Evolutionary conservation across 2,113 vertebrate genomes (phyloP), one percentile per base, ranked within the genome.

Genomic region (Salminus brasiliensis): DNA sequence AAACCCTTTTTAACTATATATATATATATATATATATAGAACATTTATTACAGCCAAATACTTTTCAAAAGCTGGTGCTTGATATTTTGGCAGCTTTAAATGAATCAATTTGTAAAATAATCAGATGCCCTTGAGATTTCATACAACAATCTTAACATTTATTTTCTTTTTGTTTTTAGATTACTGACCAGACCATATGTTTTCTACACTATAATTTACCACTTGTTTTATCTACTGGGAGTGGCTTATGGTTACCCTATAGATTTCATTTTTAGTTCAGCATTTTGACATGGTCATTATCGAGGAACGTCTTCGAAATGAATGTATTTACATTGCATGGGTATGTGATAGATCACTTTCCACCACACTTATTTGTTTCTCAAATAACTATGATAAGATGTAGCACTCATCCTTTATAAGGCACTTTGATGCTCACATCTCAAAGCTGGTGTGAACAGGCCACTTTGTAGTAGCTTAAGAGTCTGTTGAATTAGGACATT

Each of bases 291-390:
- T 36, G 65, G 34, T 67, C 74, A 30, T 41, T n/a, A 47, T 66
- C 4, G 32, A 34, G 39, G 57, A 45, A 68, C 70, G 69, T 43
- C 53, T 73, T 81, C 72, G 43, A 85, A 70, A 74, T 86, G 82
- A 91, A 89, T 89, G 83, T 86, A 88, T 83, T 83, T 83, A 77
- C 72, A 79, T 74, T 41, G 25, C 34, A 73, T 75, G 57, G 23
- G 15, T 76, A 21, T 41, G 74, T 0, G 11, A 72, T 84, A 30
- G 21, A 23, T 69, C 4, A 23, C 47, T 41, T 74, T 62, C n/a
- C 41, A 55, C 4, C 41, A 55, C 4, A 79, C 27, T 72, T n/a
- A n/a, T 49, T 39, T 74, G 34, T 66, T 66, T 30, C 30, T 66
- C 9, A 66, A 57, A 43, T 47, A 29, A 60, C 25, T 25, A 69